Conservation (phyloP, 1,140 invertebrate genomes). For the Samia ricini region DNA sequence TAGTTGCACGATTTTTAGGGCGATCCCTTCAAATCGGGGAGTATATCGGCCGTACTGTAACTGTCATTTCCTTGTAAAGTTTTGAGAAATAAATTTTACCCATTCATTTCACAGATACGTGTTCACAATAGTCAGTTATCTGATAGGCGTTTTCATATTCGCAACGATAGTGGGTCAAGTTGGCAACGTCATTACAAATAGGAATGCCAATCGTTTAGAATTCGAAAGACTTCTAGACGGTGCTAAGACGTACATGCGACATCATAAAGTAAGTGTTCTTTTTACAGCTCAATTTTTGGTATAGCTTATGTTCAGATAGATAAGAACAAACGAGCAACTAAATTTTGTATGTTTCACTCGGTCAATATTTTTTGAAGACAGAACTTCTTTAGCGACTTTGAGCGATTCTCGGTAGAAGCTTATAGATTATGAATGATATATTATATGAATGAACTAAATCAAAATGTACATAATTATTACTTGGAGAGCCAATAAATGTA, state of each 20-base stretch:
- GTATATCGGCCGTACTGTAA: not conserved
- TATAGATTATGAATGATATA: no score
- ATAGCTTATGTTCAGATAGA: no score
- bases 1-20: not conserved
- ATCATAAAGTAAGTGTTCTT: slow-evolving; percentile 86
- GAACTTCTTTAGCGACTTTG: no score
- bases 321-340: no score
- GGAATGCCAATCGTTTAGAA: slow-evolving; percentile 97
- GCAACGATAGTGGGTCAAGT: slow-evolving; percentile 99
- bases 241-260: slow-evolving; percentile 97
- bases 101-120: slow-evolving; percentile 86
- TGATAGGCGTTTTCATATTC: slow-evolving; percentile 98
- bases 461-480: no score
- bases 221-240: slow-evolving; percentile 96
- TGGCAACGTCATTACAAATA: slow-evolving; percentile 97
- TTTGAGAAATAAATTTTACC: not conserved
- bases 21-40: no score
- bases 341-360: no score
- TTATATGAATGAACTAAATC: no score
- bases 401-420: no score
- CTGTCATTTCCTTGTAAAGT: not conserved
- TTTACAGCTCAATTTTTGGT: no score
- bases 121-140: slow-evolving; percentile 97
- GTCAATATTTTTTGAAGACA: no score
- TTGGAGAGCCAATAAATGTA: no score